phyloP scores from a whole-genome alignment of 1,140 invertebrate species.

The Dryas iulia region DNA sequence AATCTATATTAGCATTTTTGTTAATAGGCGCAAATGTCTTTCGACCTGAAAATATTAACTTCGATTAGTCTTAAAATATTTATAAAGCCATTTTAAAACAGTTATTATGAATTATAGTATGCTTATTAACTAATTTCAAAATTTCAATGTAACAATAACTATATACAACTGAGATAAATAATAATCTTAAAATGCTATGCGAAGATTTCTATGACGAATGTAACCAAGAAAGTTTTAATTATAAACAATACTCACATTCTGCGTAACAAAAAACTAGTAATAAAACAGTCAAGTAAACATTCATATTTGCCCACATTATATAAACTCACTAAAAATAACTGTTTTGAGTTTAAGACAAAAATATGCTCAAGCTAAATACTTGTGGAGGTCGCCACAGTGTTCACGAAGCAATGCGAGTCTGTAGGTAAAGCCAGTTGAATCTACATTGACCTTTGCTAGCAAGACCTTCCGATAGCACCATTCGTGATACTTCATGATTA shows the following conservation, averaged over 20 bases:
- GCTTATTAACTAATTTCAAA: no score
- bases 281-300: slow-evolving; percentile 47
- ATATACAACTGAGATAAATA: not conserved
- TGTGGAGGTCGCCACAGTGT: slow-evolving; percentile 32
- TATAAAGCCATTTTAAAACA: no score
- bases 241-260: slow-evolving; percentile 61
- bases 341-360: not conserved
- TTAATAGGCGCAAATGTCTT: slow-evolving; percentile 54
- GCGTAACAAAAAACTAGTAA: slow-evolving; percentile 49
- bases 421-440: slow-evolving; percentile 21
- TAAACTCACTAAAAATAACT: not conserved
- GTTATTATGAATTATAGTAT: no score
- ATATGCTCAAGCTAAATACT: not conserved
- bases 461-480: slow-evolving; percentile 47
- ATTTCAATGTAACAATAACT: no score
- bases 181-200: slow-evolving; percentile 15
- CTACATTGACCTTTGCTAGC: slow-evolving; percentile 47
- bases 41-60: slow-evolving; percentile 66
- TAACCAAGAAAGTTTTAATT: slow-evolving; percentile 30
- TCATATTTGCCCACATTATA: slow-evolving; percentile 45
- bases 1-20: slow-evolving; percentile 73
- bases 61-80: no score
- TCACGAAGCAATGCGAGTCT: slow-evolving; percentile 31
- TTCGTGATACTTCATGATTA: slow-evolving; percentile 16
- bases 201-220: slow-evolving; percentile 23